Evolutionary conservation across 1,140 invertebrate genomes (phyloP).

Genomic region (Pseudachorutes palmiensis): DNA sequence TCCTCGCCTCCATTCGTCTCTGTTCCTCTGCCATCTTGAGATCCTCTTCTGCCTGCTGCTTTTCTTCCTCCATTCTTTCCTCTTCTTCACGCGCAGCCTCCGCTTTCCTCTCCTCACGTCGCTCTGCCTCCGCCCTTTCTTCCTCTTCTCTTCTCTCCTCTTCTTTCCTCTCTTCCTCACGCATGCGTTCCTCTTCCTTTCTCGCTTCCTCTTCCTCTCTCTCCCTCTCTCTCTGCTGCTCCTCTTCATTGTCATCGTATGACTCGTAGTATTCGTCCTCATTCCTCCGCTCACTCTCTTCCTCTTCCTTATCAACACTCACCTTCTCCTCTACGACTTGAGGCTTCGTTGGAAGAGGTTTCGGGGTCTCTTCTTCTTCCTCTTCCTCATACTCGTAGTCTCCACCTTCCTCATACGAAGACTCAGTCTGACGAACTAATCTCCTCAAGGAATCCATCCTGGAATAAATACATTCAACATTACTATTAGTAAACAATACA

Average conservation of each 20-base stretch:
- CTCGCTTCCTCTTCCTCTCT: constrained; percentile 2
- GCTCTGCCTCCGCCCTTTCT: constrained; percentile 7
- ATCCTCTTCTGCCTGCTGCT: background rate
- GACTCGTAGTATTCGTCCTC: constrained; percentile 10
- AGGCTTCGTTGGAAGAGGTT: constrained; percentile 18
- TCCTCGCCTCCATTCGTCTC: background rate
- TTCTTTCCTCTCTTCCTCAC: constrained; percentile 8
- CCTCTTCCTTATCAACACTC: constrained; percentile 14
- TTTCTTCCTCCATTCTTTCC: background rate
- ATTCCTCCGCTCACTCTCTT: background rate
- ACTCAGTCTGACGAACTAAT: constrained; percentile 27
- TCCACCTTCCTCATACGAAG: constrained; percentile 32
- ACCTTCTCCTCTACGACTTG: constrained; percentile 8
- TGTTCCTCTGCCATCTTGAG: background rate
- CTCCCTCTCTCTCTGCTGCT: too few relatives aligned
- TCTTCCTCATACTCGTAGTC: constrained; percentile 37
- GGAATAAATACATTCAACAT: too few relatives aligned
- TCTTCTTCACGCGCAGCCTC: constrained; percentile 16
- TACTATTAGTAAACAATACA: too few relatives aligned
- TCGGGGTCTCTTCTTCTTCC: constrained; percentile 16
- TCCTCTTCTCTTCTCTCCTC: constrained; percentile 14
- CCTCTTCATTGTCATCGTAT: constrained; percentile 8
- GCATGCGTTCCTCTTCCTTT: background rate
- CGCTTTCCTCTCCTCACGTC: constrained; percentile 13
- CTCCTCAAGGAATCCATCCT: background rate